Evolutionary conservation across 1,140 invertebrate genomes (phyloP).

Genomic region (Drosophila pandora): DNA sequence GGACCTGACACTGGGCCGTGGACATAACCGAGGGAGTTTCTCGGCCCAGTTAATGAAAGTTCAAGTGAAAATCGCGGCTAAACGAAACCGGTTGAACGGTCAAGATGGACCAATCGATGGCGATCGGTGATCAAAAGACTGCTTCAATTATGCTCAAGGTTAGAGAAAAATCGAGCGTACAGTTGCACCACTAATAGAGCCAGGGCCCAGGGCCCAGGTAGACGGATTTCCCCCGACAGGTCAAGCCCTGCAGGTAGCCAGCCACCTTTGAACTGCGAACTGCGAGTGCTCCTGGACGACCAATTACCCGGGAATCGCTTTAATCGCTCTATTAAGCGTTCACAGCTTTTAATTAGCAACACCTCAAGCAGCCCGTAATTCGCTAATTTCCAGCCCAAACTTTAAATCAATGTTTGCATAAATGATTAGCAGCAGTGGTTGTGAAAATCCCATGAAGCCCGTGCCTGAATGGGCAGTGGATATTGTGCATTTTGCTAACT

Average conservation of each 20-base stretch:
- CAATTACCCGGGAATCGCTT: constrained; percentile 3
- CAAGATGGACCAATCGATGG: constrained; percentile 21
- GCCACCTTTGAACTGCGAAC: not conserved
- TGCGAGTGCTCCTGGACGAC: not conserved
- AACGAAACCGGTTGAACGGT: constrained; percentile 63
- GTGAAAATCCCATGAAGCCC: constrained; percentile 15
- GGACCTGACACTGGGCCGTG: constrained; percentile 24
- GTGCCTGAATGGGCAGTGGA: constrained; percentile 1
- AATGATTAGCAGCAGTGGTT: constrained; percentile 42
- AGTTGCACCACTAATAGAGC: constrained; percentile 19
- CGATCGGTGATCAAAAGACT: constrained; percentile 43
- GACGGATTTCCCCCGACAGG: constrained; percentile 9
- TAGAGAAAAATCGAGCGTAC: constrained; percentile 34
- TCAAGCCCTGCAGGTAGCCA: constrained; percentile 29
- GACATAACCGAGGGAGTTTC: constrained; percentile 49
- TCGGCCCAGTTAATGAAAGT: constrained; percentile 70
- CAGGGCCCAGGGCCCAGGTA: constrained; percentile 4
- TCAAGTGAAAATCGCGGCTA: constrained; percentile 71
- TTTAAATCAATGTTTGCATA: constrained; percentile 41
- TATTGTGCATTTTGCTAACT: constrained; percentile 15
- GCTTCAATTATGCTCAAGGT: constrained; percentile 70
- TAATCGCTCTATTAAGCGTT: constrained; percentile 29
- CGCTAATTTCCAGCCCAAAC: constrained; percentile 29
- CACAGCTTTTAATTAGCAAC: constrained; percentile 36
- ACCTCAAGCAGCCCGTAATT: constrained; percentile 42